Conservation (phyloP, 1,140 invertebrate species). For the Tetramorium alpestre region DNA sequence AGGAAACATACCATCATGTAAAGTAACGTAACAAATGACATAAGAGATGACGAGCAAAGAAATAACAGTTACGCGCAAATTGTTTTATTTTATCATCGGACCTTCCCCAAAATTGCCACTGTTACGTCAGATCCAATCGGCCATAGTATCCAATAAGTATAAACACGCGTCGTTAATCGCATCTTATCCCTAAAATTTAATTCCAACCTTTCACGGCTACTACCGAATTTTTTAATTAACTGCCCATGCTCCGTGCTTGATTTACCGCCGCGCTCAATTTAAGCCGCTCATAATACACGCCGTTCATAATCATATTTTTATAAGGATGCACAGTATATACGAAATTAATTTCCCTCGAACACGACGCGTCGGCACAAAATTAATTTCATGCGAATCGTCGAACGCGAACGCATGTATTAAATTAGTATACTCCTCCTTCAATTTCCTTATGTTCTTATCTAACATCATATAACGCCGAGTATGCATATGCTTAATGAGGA, state of each 20-base stretch:
- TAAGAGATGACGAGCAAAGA: neutral
- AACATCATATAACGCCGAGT: neutral
- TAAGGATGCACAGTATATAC: conserved; percentile 14
- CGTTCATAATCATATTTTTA: conserved; percentile 49
- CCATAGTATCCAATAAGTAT: conserved; percentile 53
- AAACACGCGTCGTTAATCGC: conserved; percentile 57
- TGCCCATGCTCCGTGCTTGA: conserved; percentile 3
- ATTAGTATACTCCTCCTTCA: conserved; percentile 44
- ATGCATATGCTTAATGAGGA: neutral
- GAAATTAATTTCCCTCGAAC: conserved; percentile 51
- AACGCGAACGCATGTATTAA: conserved; percentile 52
- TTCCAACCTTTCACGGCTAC: conserved; percentile 67
- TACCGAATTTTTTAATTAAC: conserved; percentile 73
- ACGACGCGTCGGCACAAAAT: conserved; percentile 43
- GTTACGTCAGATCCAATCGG: conserved; percentile 58
- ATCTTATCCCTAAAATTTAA: conserved; percentile 60
- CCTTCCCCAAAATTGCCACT: conserved; percentile 62
- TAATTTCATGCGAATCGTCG: conserved; percentile 46
- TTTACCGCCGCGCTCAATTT: conserved; percentile 46
- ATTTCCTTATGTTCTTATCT: conserved; percentile 39
- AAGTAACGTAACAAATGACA: neutral
- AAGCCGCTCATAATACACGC: conserved; percentile 41
- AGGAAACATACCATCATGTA: neutral
- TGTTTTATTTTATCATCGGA: conserved; percentile 68
- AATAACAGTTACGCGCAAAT: conserved; percentile 26